Percentiles rank a stretch among this genome's conserved stretches.
phyloP scores from a whole-genome alignment of 1,140 invertebrate species.

The Mycetomoellerius zeteki region DNA sequence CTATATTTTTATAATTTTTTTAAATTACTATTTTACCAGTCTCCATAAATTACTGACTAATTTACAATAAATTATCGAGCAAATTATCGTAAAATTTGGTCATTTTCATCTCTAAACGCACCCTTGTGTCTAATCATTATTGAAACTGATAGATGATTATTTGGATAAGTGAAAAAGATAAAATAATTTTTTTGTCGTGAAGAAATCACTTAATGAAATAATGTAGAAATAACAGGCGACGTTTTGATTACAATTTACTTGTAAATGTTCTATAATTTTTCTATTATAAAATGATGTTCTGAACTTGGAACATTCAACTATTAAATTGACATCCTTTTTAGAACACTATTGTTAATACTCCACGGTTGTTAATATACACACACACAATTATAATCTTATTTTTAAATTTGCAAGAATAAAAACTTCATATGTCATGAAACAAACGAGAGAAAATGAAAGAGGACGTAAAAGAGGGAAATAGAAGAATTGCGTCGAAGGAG shows the following conservation, averaged over 20 bases:
- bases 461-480: neutral
- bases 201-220: neutral
- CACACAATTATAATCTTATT: neutral
- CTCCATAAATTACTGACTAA: too few relatives aligned
- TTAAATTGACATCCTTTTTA: neutral
- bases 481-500: constrained; percentile 15
- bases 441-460: neutral
- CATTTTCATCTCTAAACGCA: too few relatives aligned
- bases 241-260: constrained; percentile 15
- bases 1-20: too few relatives aligned
- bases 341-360: neutral
- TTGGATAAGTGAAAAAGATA: constrained; percentile 6
- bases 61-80: too few relatives aligned
- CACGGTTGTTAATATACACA: neutral
- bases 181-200: neutral
- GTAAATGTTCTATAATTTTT: neutral
- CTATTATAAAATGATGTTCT: neutral
- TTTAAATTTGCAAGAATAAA: constrained; percentile 40
- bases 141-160: neutral
- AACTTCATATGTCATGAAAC: neutral
- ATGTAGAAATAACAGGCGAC: neutral
- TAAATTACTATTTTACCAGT: too few relatives aligned
- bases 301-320: neutral
- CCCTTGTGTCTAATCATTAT: constrained; percentile 29
- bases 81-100: too few relatives aligned